phyloP scores from a whole-genome alignment of 2,888 invertebrate species.

The Hirudinaria manillensis region DNA sequence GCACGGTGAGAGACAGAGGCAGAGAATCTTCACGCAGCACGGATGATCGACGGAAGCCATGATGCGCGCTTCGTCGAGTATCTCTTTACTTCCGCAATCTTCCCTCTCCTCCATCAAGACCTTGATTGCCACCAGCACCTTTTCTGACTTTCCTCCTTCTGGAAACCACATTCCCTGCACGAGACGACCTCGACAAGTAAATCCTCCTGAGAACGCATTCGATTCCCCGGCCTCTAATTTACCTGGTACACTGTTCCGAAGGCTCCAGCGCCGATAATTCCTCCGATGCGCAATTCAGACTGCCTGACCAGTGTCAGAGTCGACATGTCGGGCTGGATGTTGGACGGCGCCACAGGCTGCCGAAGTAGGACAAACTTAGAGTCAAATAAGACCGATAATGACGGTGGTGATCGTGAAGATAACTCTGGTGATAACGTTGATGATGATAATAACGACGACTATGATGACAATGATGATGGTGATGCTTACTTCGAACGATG shows the following conservation, averaged over 20 bases:
- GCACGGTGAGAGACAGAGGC: constrained; percentile 24
- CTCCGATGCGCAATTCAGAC: constrained; percentile 81
- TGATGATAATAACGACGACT: no score
- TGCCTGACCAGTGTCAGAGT: constrained; percentile 87
- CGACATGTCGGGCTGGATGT: constrained; percentile 85
- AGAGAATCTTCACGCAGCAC: constrained; percentile 23
- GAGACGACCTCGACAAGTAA: neutral
- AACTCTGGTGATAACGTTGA: no score
- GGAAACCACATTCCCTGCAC: constrained; percentile 23
- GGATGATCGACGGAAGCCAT: constrained; percentile 32
- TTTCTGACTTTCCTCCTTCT: neutral
- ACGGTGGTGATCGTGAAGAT: no score
- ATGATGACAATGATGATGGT: no score
- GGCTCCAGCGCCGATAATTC: constrained; percentile 85
- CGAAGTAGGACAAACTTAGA: neutral
- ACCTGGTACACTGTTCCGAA: constrained; percentile 89
- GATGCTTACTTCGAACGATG: no score
- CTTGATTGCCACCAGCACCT: constrained; percentile 16
- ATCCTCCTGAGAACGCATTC: neutral
- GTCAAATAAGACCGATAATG: no score
- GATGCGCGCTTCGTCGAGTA: constrained; percentile 31
- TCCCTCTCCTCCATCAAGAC: constrained; percentile 8
- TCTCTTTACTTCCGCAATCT: constrained; percentile 18
- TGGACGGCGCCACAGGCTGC: constrained; percentile 68
- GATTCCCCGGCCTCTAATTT: neutral